Conservation (phyloP, 2,888 invertebrate species). For the Macrophya alboannulata region DNA sequence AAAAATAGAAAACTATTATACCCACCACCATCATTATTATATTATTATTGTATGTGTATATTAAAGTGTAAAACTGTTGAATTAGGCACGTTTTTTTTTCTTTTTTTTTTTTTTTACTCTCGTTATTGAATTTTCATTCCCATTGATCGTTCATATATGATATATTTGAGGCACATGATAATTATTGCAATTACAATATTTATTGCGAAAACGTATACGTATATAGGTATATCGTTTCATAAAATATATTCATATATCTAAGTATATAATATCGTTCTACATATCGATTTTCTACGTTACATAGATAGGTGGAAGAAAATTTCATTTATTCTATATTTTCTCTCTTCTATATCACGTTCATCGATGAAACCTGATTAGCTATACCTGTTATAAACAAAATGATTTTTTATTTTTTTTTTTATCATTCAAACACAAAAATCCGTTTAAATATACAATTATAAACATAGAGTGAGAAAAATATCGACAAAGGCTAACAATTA, state of each 20-base stretch:
- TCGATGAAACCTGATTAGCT: slow-evolving; percentile 87
- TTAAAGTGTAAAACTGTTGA: background rate
- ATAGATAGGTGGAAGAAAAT: background rate
- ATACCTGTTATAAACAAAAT: slow-evolving; percentile 78
- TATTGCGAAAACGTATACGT: background rate
- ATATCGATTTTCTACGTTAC: background rate
- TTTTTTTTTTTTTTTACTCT: background rate
- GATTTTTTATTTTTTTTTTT: no score
- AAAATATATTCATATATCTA: background rate
- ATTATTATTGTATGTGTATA: background rate
- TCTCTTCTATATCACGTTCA: slow-evolving; percentile 80
- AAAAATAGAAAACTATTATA: background rate
- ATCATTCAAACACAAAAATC: background rate
- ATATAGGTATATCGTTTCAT: background rate
- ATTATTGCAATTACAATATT: background rate
- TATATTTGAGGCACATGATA: no score
- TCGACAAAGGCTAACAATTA: slow-evolving; percentile 67
- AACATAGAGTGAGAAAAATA: background rate
- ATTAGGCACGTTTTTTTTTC: background rate
- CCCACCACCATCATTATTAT: background rate
- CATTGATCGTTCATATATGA: background rate
- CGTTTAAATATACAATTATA: slow-evolving; percentile 29
- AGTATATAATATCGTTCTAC: background rate
- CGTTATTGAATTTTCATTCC: background rate
- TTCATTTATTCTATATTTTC: background rate